phyloP scores from a whole-genome alignment of 2,113 vertebrate genomes.

The Rattus rattus region DNA sequence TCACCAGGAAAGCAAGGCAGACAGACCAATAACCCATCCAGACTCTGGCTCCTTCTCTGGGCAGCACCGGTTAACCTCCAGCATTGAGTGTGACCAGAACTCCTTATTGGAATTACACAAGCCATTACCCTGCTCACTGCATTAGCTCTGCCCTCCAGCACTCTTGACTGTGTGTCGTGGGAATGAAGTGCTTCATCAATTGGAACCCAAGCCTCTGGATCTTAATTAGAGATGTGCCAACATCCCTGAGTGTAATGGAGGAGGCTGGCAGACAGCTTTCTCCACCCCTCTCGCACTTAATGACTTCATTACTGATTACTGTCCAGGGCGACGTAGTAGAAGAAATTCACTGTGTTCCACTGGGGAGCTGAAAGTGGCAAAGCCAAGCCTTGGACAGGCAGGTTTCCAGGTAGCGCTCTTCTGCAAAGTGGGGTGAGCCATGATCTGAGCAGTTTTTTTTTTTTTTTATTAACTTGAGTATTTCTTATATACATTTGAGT shows the following conservation, averaged over 20 bases:
- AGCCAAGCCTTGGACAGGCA: neutral
- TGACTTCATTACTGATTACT: conserved; percentile 61
- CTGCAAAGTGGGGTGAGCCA: neutral
- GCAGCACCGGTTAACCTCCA: conserved; percentile 73
- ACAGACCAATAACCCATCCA: neutral
- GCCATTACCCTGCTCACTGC: conserved; percentile 57
- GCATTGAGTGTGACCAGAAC: conserved; percentile 77
- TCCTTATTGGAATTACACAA: conserved; percentile 71
- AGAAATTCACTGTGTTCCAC: neutral
- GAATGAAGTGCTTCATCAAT: conserved; percentile 78
- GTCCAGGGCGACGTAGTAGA: conserved; percentile 45
- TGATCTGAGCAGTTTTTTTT: fast-evolving
- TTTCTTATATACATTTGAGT: too few species aligned
- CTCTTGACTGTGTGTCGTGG: conserved; percentile 71
- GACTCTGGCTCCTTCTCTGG: conserved; percentile 31
- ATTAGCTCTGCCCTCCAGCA: conserved; percentile 71
- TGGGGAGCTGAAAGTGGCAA: conserved; percentile 26
- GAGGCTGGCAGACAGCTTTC: conserved; percentile 62
- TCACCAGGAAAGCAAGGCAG: conserved; percentile 4
- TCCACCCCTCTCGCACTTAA: conserved; percentile 40
- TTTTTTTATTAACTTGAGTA: too few species aligned
- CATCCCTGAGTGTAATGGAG: conserved; percentile 73
- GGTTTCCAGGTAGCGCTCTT: fast-evolving
- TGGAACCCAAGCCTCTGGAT: conserved; percentile 71
- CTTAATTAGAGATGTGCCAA: conserved; percentile 81